phyloP scores from a whole-genome alignment of 2,113 vertebrate species.

The Eonycteris spelaea region DNA sequence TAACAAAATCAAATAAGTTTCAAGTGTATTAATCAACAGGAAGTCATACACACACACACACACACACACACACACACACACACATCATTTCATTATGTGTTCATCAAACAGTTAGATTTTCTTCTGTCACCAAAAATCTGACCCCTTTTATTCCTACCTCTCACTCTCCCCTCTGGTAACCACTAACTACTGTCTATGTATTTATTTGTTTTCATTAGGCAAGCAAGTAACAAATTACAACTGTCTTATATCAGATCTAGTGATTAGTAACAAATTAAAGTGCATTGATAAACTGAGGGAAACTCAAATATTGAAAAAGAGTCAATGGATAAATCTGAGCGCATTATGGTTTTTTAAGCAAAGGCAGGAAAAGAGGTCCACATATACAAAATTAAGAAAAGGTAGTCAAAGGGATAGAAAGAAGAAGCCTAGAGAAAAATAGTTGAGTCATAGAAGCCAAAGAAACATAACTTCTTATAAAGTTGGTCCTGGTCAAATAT shows the following conservation, averaged over 20 bases:
- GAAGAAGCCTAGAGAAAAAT: background rate
- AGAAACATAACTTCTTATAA: background rate
- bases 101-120: no score
- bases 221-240: background rate
- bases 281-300: background rate
- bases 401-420: background rate
- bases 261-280: background rate
- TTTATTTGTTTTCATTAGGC: background rate
- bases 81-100: no score
- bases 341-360: background rate
- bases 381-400: background rate
- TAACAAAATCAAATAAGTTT: no score
- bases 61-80: no score
- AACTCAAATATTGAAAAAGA: background rate
- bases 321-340: background rate
- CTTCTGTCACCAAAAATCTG: no score
- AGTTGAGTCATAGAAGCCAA: background rate
- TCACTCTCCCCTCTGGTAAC: no score
- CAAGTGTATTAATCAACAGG: no score
- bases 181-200: no score
- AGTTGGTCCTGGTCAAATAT: background rate
- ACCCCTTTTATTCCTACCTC: no score
- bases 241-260: background rate
- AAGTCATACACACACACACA: no score
- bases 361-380: background rate